Evolutionary conservation across 2,113 vertebrate species (phyloP).

Genomic region (Oreochromis spilurus): DNA sequence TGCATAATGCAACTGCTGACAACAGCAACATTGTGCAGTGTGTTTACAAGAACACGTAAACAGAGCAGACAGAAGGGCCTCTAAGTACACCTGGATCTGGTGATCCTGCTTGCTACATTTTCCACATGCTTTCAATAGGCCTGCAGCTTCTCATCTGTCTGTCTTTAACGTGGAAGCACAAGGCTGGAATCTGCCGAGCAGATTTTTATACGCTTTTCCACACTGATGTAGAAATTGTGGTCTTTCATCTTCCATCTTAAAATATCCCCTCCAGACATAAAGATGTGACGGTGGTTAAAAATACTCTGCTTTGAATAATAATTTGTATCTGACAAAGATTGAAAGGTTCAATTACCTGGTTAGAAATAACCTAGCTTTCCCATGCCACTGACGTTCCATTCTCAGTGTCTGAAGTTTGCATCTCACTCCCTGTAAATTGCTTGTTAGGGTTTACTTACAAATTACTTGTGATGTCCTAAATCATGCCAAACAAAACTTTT

Average conservation of each 20-base stretch:
- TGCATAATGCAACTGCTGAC: constrained; percentile 21
- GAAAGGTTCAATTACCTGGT: background rate
- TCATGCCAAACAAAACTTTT: background rate
- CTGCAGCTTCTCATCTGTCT: background rate
- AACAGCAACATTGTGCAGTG: background rate
- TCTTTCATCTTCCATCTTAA: background rate
- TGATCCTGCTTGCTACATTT: background rate
- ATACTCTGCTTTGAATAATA: background rate
- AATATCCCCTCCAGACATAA: background rate
- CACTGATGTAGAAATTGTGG: background rate
- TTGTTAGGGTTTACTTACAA: background rate
- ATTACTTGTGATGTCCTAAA: background rate
- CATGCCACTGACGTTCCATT: background rate
- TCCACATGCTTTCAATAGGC: background rate
- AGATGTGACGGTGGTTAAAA: background rate
- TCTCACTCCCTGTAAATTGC: background rate
- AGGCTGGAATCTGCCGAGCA: background rate
- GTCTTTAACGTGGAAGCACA: background rate
- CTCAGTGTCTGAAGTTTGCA: background rate
- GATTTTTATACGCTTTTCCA: background rate
- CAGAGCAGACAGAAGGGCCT: background rate
- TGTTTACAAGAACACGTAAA: constrained; percentile 9
- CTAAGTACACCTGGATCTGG: background rate
- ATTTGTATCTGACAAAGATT: background rate
- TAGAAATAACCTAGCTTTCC: background rate